Base-by-base conservation (phyloP, 2,113 vertebrate species). In the Gymnarchus niloticus region DNA sequence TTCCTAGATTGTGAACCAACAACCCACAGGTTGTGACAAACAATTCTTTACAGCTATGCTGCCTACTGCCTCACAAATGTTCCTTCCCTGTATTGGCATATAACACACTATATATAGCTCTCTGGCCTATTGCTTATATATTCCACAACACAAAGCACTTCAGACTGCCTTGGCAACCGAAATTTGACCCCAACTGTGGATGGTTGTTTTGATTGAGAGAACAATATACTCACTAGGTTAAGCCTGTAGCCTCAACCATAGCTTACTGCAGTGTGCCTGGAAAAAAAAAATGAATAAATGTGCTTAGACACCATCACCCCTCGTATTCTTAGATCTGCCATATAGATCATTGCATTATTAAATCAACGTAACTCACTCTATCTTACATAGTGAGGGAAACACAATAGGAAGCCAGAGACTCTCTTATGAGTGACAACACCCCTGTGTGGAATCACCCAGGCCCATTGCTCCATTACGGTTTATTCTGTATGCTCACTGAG, bases 151-250 rank as follows among this genome's bases (percentile, higher is more conserved):
- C 54, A 80, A 77, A 61, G 78, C 76, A 84, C 48, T 83, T 49
- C 9, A 6, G 56, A 69, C 56, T 83, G 84, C 9, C 57, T 54
- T 51, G 76, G 56, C 44, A 10, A 83, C 73, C 33, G 48, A 85
- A 44, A 78, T 77, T 56, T 86, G 86, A 88, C 86, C 88, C 88
- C 88, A 65, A 77, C 61, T 37, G 44, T 44, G 25, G 80, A 83
- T 65, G 84, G 81, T 57, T 77, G 84, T 77, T 86, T 86, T 85
- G 59, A 87, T 86, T 87, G 85, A 85, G 84, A 46, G 81, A 83
- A 84, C 82, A 81, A 49, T 3, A 56, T 41, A 57, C 57, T 56
- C 7, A 37, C 52, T 59, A 10, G 19, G 56, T 33, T 48, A 54
- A 51, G 33, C 14, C 56, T 19, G 4, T 10, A 33, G 14, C 37